phyloP scores from a whole-genome alignment of 1,140 invertebrate species.

The Anoplophora glabripennis region DNA sequence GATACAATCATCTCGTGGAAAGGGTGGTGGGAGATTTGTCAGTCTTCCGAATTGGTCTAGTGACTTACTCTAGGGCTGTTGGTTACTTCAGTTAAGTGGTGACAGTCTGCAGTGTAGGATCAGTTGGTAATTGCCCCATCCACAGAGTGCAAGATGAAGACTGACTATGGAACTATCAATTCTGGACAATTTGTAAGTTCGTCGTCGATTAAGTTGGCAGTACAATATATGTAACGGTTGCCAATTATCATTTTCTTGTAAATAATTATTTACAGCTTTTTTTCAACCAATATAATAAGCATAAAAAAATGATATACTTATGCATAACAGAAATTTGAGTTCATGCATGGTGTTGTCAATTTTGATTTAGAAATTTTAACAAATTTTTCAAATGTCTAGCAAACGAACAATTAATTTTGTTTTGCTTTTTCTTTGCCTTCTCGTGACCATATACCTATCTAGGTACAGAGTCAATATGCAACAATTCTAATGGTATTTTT shows the following conservation, averaged over 20 bases:
- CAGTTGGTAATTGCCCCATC: not conserved
- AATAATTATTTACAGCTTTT: not conserved
- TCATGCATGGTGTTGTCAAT: not conserved
- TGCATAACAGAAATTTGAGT: not conserved
- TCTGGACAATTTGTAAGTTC: not conserved
- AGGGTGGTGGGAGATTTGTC: too few relatives aligned
- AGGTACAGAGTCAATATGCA: too few relatives aligned
- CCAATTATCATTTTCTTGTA: not conserved
- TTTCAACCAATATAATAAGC: not conserved
- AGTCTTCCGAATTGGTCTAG: too few relatives aligned
- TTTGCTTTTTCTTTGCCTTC: too few relatives aligned
- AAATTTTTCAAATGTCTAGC: too few relatives aligned
- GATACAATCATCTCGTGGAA: too few relatives aligned
- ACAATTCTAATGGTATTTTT: too few relatives aligned
- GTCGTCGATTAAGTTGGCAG: not conserved
- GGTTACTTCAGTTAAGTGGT: not conserved
- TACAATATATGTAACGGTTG: not conserved
- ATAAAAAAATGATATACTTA: too few relatives aligned
- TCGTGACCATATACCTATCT: too few relatives aligned
- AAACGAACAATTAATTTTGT: too few relatives aligned
- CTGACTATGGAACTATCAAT: not conserved
- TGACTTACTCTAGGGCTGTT: too few relatives aligned
- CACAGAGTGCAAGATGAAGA: slow-evolving; percentile 7
- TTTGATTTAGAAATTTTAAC: too few relatives aligned
- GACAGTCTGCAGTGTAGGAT: not conserved